Evolutionary conservation across 2,797 vertebrate genomes (phyloP).

Genomic region (Chanos chanos): DNA sequence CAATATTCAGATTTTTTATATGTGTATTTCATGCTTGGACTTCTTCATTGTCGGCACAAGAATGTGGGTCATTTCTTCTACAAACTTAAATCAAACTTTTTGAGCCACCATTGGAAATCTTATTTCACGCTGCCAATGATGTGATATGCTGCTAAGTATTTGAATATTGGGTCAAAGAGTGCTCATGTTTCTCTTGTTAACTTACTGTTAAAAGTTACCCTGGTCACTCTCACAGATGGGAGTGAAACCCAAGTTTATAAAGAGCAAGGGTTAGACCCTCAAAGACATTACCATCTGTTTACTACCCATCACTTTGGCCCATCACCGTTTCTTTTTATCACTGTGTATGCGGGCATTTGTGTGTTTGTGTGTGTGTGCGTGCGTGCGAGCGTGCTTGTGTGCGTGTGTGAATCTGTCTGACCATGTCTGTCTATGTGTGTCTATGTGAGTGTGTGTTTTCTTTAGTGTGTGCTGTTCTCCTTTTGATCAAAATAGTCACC

Average conservation of each 20-base stretch:
- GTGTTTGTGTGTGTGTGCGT: too few relatives aligned
- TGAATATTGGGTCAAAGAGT: constrained; percentile 44
- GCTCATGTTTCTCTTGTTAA: constrained; percentile 28
- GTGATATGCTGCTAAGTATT: constrained; percentile 41
- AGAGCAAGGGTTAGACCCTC: too few relatives aligned
- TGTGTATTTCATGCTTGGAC: constrained; percentile 39
- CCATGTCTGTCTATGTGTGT: background rate
- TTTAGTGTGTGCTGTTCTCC: background rate
- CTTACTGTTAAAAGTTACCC: too few relatives aligned
- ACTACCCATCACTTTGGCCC: too few relatives aligned
- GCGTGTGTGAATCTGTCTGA: background rate
- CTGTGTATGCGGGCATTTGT: too few relatives aligned
- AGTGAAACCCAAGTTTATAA: too few relatives aligned
- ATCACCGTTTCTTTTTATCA: too few relatives aligned
- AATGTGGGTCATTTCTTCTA: constrained; percentile 74
- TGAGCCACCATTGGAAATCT: constrained; percentile 55
- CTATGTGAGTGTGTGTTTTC: background rate
- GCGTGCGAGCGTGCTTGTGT: too few relatives aligned
- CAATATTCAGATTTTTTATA: constrained; percentile 61
- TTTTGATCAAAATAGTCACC: constrained; percentile 28
- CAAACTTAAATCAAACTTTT: constrained; percentile 63
- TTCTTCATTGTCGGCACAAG: constrained; percentile 58
- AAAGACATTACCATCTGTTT: too few relatives aligned
- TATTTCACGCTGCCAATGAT: constrained; percentile 57
- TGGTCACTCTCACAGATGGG: too few relatives aligned